phyloP scores from a whole-genome alignment of 2,888 invertebrate genomes.

The Xestia rhomboidea region DNA sequence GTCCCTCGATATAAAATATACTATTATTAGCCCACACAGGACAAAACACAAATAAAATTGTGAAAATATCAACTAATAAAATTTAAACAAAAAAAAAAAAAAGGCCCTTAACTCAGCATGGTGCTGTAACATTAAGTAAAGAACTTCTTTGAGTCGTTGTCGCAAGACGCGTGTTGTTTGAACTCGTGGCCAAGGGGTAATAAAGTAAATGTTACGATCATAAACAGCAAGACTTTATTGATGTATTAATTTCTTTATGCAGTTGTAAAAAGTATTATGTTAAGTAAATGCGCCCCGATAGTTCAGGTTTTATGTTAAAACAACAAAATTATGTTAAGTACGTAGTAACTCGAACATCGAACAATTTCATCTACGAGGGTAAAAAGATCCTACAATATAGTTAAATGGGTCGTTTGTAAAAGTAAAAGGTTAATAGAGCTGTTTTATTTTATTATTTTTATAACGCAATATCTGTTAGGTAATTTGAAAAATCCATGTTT shows the following conservation, averaged over 20 bases:
- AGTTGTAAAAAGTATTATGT: constrained; percentile 33
- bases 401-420: constrained; percentile 18
- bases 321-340: constrained; percentile 41
- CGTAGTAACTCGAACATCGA: background rate
- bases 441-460: constrained; percentile 10
- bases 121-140: too few species aligned
- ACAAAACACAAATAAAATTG: too few species aligned
- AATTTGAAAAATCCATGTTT: background rate
- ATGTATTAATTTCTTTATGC: constrained; percentile 53
- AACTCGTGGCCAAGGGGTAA: background rate
- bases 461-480: background rate
- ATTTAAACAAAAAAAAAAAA: too few species aligned
- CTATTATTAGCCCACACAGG: too few species aligned
- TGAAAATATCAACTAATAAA: too few species aligned
- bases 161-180: background rate
- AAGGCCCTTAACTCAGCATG: too few species aligned
- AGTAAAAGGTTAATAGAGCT: constrained; percentile 14
- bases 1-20: too few species aligned
- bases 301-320: constrained; percentile 46
- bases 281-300: constrained; percentile 28
- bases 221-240: constrained; percentile 58
- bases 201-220: constrained; percentile 57
- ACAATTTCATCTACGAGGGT: constrained; percentile 31
- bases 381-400: constrained; percentile 7
- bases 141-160: background rate